Base-by-base conservation (phyloP, 2,888 invertebrate genomes). In the Lasioglossum pauxillum region DNA sequence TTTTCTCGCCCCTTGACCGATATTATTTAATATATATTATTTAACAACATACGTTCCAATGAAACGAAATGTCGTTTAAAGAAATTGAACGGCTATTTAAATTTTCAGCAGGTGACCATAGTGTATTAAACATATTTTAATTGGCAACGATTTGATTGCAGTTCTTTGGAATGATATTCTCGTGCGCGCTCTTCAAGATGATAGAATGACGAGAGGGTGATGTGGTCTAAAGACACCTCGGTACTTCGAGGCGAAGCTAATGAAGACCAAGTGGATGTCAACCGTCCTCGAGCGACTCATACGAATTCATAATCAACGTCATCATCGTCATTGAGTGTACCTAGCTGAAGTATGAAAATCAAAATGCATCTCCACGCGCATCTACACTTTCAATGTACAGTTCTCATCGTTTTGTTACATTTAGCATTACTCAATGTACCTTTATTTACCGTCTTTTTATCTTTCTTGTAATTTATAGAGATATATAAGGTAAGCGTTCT, bases 91-190 rank as follows among this genome's bases (percentile, higher is more conserved):
- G n/a, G 10, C 35, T 64, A 35, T 5, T 53, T 14, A 23, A 27
- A 23, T 38, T 38, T 31, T 27, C 1, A 5, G 12, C 57, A 41
- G n/a, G 7, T 41, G 19, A 44, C 27, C 5, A 27, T 1, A 27
- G 19, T 69, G 31, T 0, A 35, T 19, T 38, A 38, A 69, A 69
- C 38, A 38, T 38, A 38, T 69, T 69, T 23, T 23, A 69, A 69
- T 69, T 69, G 69, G 23, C 75, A 86, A 84, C 46, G 23, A 83
- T 89, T 91, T 89, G 90, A 94, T 95, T 97, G 86, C 96, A 98
- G 98, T 96, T 98, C 90, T 96, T 98, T 94, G 98, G 98, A 82
- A 97, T 98, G 96, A 96, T 98, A 93, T 97, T 98, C 94, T 97
- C 98, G 4, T 98, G 98, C 95, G 97, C 97, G 82, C 96, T 98